phyloP scores from a whole-genome alignment of 1,140 invertebrate genomes.

The Drosophila parabipectinata region DNA sequence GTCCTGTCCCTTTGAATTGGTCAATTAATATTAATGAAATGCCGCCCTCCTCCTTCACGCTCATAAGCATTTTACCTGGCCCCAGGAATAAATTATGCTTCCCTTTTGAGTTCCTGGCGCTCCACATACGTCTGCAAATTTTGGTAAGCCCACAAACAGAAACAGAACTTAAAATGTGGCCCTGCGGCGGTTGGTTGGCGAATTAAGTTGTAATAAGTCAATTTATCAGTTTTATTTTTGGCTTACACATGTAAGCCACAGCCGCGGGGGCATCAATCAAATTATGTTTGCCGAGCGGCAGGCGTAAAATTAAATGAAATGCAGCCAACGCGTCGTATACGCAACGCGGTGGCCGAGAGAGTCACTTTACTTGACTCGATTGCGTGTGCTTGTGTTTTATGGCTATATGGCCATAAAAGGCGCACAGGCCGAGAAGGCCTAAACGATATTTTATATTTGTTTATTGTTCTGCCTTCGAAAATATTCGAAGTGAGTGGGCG shows the following conservation, averaged over 20 bases:
- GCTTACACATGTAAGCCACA: conserved; percentile 58
- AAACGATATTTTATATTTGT: conserved; percentile 53
- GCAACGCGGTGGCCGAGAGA: conserved; percentile 34
- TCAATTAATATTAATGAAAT: conserved; percentile 83
- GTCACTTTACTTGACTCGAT: conserved; percentile 7
- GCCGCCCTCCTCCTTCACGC: conserved; percentile 2
- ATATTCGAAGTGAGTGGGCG: not conserved
- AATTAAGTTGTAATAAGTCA: conserved; percentile 66
- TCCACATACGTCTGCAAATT: conserved; percentile 5
- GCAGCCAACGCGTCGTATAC: conserved; percentile 58
- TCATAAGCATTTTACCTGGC: conserved; percentile 19
- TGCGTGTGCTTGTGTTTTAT: conserved; percentile 46
- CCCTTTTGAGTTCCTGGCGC: conserved; percentile 1
- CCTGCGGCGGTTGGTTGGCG: not conserved
- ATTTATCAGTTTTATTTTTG: conserved; percentile 70
- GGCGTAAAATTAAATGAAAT: conserved; percentile 51
- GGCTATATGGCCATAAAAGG: conserved; percentile 47
- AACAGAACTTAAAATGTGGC: conserved; percentile 32
- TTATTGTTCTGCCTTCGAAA: conserved; percentile 21
- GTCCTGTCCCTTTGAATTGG: conserved; percentile 65
- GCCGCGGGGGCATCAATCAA: conserved; percentile 26
- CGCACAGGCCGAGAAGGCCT: conserved; percentile 18
- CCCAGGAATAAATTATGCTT: conserved; percentile 50
- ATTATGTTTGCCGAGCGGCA: conserved; percentile 37
- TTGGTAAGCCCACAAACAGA: conserved; percentile 12